Evolutionary conservation across 2,113 vertebrate species (phyloP).

Genomic region (Engystomops pustulosus): DNA sequence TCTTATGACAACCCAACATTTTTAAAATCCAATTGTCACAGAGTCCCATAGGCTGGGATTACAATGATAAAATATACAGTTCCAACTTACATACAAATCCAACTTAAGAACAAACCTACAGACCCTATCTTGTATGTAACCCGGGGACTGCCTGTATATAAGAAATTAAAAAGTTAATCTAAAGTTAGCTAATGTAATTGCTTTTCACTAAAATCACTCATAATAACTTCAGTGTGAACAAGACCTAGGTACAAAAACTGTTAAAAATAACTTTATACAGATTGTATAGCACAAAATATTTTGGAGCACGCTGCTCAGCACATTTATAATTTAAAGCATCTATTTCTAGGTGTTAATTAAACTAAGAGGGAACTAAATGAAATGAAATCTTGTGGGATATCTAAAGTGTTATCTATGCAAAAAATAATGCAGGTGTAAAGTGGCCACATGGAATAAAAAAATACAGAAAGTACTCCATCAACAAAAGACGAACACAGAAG

Average conservation of each 20-base stretch:
- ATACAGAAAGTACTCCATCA: background rate
- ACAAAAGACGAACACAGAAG: slow-evolving; percentile 38
- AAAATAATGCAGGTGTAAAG: background rate
- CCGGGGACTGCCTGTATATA: no score
- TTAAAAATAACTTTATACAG: background rate
- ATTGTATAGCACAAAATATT: no score
- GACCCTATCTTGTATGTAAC: no score
- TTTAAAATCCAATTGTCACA: no score
- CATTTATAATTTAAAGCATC: background rate
- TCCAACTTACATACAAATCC: no score
- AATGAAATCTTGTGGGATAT: background rate
- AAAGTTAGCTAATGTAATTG: no score
- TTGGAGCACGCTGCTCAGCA: background rate
- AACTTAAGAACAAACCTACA: no score
- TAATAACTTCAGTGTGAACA: background rate
- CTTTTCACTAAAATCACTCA: no score
- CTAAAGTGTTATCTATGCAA: slow-evolving; percentile 9
- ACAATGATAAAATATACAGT: no score
- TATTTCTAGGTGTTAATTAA: slow-evolving; percentile 3
- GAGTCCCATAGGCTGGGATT: no score
- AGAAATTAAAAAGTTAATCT: no score
- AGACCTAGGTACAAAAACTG: background rate
- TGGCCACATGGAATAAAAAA: background rate
- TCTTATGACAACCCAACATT: no score
- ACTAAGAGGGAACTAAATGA: background rate